Conservation (phyloP, 2,113 vertebrate species). For the Clarias magur region DNA sequence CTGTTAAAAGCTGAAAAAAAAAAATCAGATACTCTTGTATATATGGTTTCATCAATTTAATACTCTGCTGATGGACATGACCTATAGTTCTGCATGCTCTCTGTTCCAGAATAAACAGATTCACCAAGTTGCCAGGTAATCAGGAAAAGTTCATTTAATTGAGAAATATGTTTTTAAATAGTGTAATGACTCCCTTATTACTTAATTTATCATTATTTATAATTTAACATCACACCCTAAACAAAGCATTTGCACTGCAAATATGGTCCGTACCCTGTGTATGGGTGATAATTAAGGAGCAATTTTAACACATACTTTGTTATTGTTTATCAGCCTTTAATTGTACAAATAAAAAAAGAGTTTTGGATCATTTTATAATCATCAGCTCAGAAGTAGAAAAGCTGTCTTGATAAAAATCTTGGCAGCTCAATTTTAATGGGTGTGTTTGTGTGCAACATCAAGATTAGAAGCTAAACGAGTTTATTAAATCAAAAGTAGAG, state of each 20-base stretch:
- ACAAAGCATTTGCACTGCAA: background rate
- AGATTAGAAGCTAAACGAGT: background rate
- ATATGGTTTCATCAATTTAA: background rate
- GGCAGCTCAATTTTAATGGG: background rate
- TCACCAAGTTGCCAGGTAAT: background rate
- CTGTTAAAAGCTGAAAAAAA: background rate
- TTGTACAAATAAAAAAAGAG: background rate
- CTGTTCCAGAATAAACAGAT: background rate
- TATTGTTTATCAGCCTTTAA: background rate
- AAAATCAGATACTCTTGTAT: background rate
- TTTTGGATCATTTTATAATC: background rate
- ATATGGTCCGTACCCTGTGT: background rate
- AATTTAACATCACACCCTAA: background rate
- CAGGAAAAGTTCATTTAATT: background rate
- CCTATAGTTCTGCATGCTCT: background rate
- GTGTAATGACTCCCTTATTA: background rate
- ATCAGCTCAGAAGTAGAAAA: background rate
- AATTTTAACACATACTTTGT: background rate
- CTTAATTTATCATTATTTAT: background rate
- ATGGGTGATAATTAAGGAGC: too few relatives aligned
- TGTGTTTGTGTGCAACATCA: background rate
- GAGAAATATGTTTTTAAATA: background rate
- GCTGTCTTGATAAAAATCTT: background rate
- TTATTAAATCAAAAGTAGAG: background rate
- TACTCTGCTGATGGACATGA: background rate